Percentiles rank a stretch among this genome's conserved stretches.
Conservation (phyloP, 2,113 vertebrate genomes). For the Salvelinus sp. region DNA sequence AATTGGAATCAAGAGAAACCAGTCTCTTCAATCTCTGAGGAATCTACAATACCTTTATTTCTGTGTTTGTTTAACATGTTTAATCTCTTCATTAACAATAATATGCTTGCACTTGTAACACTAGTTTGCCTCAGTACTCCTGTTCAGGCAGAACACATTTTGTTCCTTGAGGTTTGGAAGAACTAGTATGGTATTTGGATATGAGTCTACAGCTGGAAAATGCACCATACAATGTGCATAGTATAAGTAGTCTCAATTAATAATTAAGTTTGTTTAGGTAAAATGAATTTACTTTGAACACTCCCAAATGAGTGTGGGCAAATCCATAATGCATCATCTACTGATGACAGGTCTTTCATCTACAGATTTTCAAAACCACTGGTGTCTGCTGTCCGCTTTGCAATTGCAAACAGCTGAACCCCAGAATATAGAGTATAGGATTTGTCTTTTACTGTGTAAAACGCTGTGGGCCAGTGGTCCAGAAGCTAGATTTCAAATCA, state of each 20-base stretch:
- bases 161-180: neutral
- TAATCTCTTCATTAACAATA: neutral
- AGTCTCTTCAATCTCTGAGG: slow-evolving; percentile 63
- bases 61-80: slow-evolving; percentile 29
- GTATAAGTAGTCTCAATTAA: neutral
- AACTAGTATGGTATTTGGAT: neutral
- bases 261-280: neutral
- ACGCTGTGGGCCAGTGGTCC: too few relatives aligned
- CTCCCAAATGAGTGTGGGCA: neutral
- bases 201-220: neutral
- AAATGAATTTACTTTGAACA: neutral
- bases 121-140: neutral
- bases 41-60: neutral
- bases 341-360: neutral
- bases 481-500: too few relatives aligned
- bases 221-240: neutral
- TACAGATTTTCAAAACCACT: too few relatives aligned
- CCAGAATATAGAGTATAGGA: too few relatives aligned
- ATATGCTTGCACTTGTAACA: neutral
- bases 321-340: neutral
- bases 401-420: too few relatives aligned
- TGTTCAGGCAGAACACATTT: neutral
- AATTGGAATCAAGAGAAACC: slow-evolving; percentile 79
- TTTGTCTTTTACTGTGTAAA: neutral
- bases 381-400: too few relatives aligned